These are phyloP conservation scores for Premnoplex brunnescens DNA, from an alignment of 2,797 vertebrate species.

Conservation along the genomic window DNA sequence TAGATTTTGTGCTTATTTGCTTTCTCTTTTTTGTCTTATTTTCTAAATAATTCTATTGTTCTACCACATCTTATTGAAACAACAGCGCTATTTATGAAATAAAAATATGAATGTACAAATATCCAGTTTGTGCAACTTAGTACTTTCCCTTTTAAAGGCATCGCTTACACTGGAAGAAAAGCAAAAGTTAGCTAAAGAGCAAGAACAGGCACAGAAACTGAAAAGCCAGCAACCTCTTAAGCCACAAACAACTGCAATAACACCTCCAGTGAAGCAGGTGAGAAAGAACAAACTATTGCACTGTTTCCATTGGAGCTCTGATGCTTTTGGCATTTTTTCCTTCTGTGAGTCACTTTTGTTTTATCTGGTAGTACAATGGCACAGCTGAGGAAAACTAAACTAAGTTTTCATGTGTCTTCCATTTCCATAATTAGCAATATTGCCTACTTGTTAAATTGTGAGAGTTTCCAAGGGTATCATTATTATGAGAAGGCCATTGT, in stretches of 20 bases:
- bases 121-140: neutral
- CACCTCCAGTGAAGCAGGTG: constrained; percentile 84
- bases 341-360: neutral
- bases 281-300: neutral
- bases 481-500: neutral
- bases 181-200: constrained; percentile 95
- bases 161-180: constrained; percentile 97
- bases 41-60: neutral
- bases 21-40: neutral
- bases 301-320: neutral
- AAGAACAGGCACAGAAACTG: constrained; percentile 95
- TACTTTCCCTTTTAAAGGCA: constrained; percentile 76
- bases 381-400: neutral
- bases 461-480: neutral
- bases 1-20: neutral
- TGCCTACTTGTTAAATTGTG: neutral
- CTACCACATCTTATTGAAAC: neutral
- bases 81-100: neutral
- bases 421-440: neutral
- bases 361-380: neutral
- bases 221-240: constrained; percentile 92
- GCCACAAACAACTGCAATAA: constrained; percentile 82
- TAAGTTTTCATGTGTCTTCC: neutral
- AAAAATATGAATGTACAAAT: neutral
- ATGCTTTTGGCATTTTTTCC: neutral